Percentiles rank a stretch among this genome's conserved stretches.
Conservation (phyloP, 2,113 vertebrate species). For the Stigmatopora argus region DNA sequence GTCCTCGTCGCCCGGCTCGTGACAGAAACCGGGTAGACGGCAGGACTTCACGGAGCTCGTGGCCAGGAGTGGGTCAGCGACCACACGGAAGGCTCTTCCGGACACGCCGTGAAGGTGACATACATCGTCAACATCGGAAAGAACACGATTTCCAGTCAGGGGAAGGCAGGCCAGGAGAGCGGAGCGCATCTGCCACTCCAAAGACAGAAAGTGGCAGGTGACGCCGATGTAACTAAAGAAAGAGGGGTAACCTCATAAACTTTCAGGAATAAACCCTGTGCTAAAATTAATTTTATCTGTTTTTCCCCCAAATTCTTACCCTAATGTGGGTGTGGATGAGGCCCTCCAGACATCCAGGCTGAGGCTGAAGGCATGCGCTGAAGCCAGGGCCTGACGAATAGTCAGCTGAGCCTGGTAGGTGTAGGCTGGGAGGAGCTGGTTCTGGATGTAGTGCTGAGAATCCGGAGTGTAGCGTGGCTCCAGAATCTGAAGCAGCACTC, state of each 20-base stretch:
- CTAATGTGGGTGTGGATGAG: slow-evolving; percentile 40
- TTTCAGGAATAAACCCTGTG: neutral
- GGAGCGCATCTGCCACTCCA: slow-evolving; percentile 74
- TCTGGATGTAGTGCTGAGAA: slow-evolving; percentile 67
- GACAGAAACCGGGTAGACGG: slow-evolving; percentile 65
- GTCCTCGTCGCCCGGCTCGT: slow-evolving; percentile 40
- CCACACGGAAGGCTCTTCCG: slow-evolving; percentile 69
- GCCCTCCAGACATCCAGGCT: slow-evolving; percentile 68
- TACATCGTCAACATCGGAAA: slow-evolving; percentile 71
- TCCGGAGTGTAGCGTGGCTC: slow-evolving; percentile 73
- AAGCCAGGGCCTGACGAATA: slow-evolving; percentile 67
- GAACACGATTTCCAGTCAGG: slow-evolving; percentile 54
- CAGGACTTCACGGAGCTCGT: slow-evolving; percentile 49
- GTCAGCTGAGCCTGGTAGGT: slow-evolving; percentile 73
- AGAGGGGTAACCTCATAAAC: slow-evolving; percentile 8
- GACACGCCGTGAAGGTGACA: slow-evolving; percentile 68
- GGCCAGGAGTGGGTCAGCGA: slow-evolving; percentile 55
- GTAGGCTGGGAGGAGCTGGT: slow-evolving; percentile 73
- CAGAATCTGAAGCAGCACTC: slow-evolving; percentile 71
- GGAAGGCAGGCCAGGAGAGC: slow-evolving; percentile 72
- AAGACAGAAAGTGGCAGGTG: slow-evolving; percentile 73
- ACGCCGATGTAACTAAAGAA: slow-evolving; percentile 67
- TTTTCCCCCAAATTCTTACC: slow-evolving; percentile 38
- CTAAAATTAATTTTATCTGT: neutral
- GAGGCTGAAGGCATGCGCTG: slow-evolving; percentile 68